Conservation (phyloP, 1,140 invertebrate species). For the Eciton burchellii region DNA sequence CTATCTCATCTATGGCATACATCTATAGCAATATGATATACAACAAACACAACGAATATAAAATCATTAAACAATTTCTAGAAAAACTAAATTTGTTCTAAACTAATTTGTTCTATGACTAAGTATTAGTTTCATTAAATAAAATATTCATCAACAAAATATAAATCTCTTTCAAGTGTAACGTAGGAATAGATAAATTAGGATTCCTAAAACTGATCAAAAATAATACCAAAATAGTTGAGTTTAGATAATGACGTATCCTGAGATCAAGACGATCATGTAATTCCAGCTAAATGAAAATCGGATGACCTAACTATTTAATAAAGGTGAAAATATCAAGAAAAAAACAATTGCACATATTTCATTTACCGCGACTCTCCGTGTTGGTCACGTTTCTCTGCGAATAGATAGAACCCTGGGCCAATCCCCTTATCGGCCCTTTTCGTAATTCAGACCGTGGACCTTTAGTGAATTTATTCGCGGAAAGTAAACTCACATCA, state of each 20-base stretch:
- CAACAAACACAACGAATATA: constrained; percentile 1
- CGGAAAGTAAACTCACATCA: constrained; percentile 84
- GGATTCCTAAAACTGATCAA: neutral
- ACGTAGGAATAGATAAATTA: constrained; percentile 1
- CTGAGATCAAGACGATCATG: neutral
- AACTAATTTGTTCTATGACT: neutral
- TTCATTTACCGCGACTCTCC: constrained; percentile 87
- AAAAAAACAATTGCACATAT: constrained; percentile 81
- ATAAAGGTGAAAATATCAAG: constrained; percentile 66
- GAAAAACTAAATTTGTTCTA: neutral
- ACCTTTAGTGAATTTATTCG: constrained; percentile 86
- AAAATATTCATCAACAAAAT: constrained; percentile 8
- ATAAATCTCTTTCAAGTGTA: neutral
- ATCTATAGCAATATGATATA: neutral
- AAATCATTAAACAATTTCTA: too few species aligned
- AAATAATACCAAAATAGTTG: neutral
- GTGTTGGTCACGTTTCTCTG: constrained; percentile 85
- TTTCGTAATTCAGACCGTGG: constrained; percentile 88
- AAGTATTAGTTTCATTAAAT: neutral
- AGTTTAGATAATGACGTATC: neutral
- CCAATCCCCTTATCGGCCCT: constrained; percentile 87
- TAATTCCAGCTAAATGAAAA: constrained; percentile 14
- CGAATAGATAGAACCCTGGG: constrained; percentile 90
- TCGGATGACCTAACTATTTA: constrained; percentile 38
- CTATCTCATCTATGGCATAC: neutral